These are phyloP conservation scores for Rhizomys pruinosus DNA, from an alignment of 2,113 vertebrate genomes.

Conservation along the genomic window DNA sequence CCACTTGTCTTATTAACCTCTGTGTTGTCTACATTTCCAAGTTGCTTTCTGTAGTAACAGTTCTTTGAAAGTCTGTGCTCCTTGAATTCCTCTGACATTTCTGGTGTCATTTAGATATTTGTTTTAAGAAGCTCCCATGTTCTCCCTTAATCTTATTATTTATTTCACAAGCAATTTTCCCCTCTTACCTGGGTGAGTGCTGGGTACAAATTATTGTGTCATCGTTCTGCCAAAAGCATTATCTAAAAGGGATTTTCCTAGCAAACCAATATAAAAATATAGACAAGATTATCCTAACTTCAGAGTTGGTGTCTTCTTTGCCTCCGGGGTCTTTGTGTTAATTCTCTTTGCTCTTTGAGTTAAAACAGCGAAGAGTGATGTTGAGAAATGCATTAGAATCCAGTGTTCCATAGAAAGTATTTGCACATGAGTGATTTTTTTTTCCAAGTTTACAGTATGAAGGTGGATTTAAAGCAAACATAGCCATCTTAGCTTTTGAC, in stretches of 20 bases:
- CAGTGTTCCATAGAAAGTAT: slow-evolving; percentile 52
- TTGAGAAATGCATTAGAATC: slow-evolving; percentile 71
- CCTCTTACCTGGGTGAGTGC: slow-evolving; percentile 63
- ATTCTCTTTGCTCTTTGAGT: slow-evolving; percentile 77
- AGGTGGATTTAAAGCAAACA: not conserved
- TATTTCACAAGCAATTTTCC: slow-evolving; percentile 71
- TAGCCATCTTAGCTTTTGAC: not conserved
- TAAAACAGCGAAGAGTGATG: slow-evolving; percentile 39
- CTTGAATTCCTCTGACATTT: slow-evolving; percentile 77
- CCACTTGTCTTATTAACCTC: slow-evolving; percentile 82
- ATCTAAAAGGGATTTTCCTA: slow-evolving; percentile 77
- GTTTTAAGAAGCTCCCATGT: slow-evolving; percentile 73
- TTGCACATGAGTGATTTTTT: slow-evolving; percentile 53
- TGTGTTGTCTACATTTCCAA: slow-evolving; percentile 81
- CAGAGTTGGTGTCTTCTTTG: slow-evolving; percentile 68
- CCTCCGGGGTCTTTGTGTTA: slow-evolving; percentile 79
- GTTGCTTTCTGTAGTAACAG: slow-evolving; percentile 79
- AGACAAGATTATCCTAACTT: slow-evolving; percentile 83
- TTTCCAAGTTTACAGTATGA: slow-evolving; percentile 5
- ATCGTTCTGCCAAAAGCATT: slow-evolving; percentile 79
- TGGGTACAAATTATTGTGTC: slow-evolving; percentile 82
- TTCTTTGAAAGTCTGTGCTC: slow-evolving; percentile 75
- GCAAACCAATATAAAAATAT: slow-evolving; percentile 75
- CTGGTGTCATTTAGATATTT: slow-evolving; percentile 78
- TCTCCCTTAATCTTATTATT: slow-evolving; percentile 82